These are phyloP conservation scores for Odontamblyopus rebecca DNA, from an alignment of 2,797 vertebrate species.

Conservation along the genomic window DNA sequence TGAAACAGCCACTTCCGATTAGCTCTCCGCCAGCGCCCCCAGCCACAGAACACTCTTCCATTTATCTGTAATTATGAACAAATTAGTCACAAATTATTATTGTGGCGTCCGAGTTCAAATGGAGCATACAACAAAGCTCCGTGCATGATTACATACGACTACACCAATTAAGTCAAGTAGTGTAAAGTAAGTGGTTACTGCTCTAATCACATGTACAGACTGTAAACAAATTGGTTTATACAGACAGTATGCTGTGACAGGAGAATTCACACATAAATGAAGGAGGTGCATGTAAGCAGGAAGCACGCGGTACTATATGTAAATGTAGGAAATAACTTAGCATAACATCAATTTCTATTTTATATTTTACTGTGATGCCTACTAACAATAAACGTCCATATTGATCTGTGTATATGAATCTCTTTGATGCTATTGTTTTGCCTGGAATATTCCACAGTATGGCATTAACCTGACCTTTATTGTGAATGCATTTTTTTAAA, in stretches of 20 bases:
- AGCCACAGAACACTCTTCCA: conserved; percentile 1
- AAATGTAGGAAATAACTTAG: background rate
- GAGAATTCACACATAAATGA: no score
- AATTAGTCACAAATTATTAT: conserved; percentile 16
- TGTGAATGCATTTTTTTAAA: no score
- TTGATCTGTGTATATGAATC: no score
- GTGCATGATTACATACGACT: conserved; percentile 5
- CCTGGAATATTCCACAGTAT: no score
- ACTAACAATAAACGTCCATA: no score
- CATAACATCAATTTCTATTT: no score
- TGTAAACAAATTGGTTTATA: background rate
- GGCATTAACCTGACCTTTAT: no score
- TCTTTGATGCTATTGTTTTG: no score
- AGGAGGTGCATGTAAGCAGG: no score
- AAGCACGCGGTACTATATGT: background rate
- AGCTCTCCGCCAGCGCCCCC: background rate
- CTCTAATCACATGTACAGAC: background rate
- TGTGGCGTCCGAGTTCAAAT: conserved; percentile 10
- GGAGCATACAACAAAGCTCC: background rate
- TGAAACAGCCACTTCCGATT: conserved; percentile 10
- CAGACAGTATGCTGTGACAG: no score
- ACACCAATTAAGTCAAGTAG: background rate
- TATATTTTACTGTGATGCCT: no score
- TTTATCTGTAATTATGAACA: conserved; percentile 13
- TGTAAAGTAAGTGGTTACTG: background rate